These are phyloP conservation scores for Branchipolynoe longqiensis DNA, from an alignment of 2,888 invertebrate species.

Conservation along the genomic window DNA sequence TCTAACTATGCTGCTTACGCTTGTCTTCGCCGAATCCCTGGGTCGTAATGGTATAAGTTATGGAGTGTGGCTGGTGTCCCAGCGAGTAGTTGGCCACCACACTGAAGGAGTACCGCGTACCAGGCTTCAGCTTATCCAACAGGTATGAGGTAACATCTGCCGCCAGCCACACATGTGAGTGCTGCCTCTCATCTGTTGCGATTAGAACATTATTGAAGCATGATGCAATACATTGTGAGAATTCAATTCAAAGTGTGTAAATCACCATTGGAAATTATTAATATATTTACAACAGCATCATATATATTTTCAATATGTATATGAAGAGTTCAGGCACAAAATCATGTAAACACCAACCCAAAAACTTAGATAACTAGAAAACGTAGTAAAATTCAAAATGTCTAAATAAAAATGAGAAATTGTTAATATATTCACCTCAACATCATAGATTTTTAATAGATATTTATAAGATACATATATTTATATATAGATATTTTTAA, in stretches of 20 bases:
- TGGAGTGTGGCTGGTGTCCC: slow-evolving; percentile 35
- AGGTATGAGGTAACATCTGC: neutral
- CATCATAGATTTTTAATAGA: too few relatives aligned
- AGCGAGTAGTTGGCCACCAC: slow-evolving; percentile 56
- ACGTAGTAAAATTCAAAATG: neutral
- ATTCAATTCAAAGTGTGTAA: too few relatives aligned
- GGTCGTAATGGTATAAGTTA: slow-evolving; percentile 22
- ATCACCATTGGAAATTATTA: neutral
- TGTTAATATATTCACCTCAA: neutral
- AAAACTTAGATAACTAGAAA: too few relatives aligned
- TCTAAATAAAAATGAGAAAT: neutral
- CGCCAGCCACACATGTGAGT: neutral
- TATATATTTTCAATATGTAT: neutral
- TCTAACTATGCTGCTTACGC: slow-evolving; percentile 25
- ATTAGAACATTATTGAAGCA: neutral
- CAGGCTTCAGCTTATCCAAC: slow-evolving; percentile 23
- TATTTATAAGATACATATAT: too few relatives aligned
- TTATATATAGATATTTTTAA: too few relatives aligned
- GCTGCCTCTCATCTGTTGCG: neutral
- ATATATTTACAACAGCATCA: neutral
- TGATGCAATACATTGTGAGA: too few relatives aligned
- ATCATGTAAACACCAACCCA: too few relatives aligned
- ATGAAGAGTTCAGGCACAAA: too few relatives aligned
- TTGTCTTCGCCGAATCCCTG: slow-evolving; percentile 40
- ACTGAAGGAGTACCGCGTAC: slow-evolving; percentile 21